Evolutionary conservation across 2,113 vertebrate species (phyloP).

Genomic region (Macquaria australasica): DNA sequence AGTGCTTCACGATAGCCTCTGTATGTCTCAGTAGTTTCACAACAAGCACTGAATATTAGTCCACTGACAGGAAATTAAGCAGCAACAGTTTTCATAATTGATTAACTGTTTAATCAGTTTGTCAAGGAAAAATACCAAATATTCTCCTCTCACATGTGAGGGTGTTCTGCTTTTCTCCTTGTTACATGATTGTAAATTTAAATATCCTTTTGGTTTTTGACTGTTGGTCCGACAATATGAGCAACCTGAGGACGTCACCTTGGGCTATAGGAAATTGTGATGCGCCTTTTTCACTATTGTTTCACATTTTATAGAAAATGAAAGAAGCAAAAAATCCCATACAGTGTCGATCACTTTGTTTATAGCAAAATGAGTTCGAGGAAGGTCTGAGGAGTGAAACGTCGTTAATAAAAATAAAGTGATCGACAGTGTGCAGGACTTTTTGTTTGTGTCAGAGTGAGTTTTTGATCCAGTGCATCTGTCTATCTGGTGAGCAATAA

Average conservation of each 20-base stretch:
- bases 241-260: not conserved
- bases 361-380: not conserved
- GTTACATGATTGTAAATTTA: not conserved
- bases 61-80: no score
- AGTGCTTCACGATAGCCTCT: not conserved
- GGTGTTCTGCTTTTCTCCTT: no score
- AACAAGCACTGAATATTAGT: not conserved
- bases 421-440: no score
- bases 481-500: no score
- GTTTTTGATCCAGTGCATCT: no score
- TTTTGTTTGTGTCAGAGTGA: no score
- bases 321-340: not conserved
- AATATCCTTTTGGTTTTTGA: not conserved
- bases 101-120: no score
- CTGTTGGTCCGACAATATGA: not conserved
- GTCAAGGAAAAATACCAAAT: no score
- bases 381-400: no score
- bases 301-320: not conserved
- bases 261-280: not conserved
- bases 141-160: no score
- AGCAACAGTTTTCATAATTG: no score
- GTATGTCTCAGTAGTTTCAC: not conserved
- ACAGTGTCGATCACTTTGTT: not conserved
- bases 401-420: no score
- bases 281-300: not conserved